These are phyloP conservation scores for Calameuta idolon DNA, from an alignment of 2,888 invertebrate genomes.

Conservation along the genomic window DNA sequence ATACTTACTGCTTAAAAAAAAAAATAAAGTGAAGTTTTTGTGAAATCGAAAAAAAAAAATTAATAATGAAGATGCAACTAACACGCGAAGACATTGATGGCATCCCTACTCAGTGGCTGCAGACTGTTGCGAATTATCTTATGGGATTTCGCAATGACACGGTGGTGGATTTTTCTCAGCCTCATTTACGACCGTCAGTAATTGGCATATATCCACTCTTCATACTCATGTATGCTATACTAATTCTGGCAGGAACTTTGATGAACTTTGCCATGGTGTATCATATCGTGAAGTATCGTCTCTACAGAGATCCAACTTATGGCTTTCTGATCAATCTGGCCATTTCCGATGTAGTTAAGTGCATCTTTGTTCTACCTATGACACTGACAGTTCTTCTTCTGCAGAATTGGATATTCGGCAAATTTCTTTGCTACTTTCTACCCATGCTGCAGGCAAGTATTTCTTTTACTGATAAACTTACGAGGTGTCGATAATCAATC, in stretches of 20 bases:
- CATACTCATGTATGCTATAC: conserved; percentile 73
- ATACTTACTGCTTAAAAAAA: neutral
- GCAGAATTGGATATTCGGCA: conserved; percentile 81
- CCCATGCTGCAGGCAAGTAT: conserved; percentile 78
- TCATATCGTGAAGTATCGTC: conserved; percentile 69
- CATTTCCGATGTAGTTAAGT: conserved; percentile 76
- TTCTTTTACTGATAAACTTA: neutral
- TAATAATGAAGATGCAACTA: conserved; percentile 11
- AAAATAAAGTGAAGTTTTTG: neutral
- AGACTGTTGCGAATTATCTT: conserved; percentile 59
- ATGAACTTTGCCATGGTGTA: conserved; percentile 73
- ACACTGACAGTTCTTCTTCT: conserved; percentile 76
- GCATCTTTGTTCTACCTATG: conserved; percentile 76
- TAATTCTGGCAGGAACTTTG: conserved; percentile 71
- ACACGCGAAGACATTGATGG: conserved; percentile 16
- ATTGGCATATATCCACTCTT: conserved; percentile 73
- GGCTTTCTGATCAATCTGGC: conserved; percentile 77
- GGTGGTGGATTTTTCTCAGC: conserved; percentile 71
- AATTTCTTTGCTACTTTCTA: conserved; percentile 77
- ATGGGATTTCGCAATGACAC: conserved; percentile 62
- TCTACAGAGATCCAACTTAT: conserved; percentile 75
- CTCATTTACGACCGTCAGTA: conserved; percentile 73
- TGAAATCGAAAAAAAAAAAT: neutral
- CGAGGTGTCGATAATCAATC: too few relatives aligned
- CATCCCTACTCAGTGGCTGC: conserved; percentile 46